These are phyloP conservation scores for Megastigmus dorsalis DNA, from an alignment of 2,888 invertebrate species.

Conservation along the genomic window DNA sequence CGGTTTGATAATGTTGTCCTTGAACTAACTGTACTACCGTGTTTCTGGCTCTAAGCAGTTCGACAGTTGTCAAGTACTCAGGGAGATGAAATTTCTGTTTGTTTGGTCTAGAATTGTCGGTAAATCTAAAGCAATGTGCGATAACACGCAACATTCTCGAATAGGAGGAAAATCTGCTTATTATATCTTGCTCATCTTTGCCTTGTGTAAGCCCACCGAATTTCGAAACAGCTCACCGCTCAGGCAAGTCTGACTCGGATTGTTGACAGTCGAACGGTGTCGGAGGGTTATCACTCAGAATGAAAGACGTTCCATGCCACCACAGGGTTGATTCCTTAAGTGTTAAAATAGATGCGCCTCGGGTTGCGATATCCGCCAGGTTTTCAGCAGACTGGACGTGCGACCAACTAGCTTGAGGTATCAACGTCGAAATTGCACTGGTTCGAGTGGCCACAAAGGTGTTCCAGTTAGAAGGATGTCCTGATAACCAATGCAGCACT, in stretches of 20 bases:
- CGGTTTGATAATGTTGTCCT: background rate
- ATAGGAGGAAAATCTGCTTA: background rate
- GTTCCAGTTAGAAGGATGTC: background rate
- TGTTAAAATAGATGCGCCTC: too few species aligned
- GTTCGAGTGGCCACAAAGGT: conserved; percentile 15
- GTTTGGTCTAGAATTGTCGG: background rate
- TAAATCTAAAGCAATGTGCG: background rate
- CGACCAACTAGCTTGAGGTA: background rate
- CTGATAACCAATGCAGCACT: conserved; percentile 48
- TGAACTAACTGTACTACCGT: background rate
- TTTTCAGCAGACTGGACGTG: background rate
- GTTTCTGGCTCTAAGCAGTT: background rate
- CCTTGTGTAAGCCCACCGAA: background rate
- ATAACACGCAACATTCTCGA: background rate
- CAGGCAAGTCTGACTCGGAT: background rate
- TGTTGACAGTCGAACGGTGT: background rate
- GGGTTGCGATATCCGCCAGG: background rate
- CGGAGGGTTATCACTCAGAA: background rate
- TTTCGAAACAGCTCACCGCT: background rate
- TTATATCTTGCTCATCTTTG: background rate
- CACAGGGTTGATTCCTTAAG: background rate
- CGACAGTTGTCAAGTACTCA: background rate
- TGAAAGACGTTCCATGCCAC: conserved; percentile 9
- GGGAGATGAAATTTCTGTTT: too few species aligned
- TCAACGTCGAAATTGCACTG: background rate